Conservation (phyloP, 2,113 vertebrate species). For the Dicentrarchus labrax region DNA sequence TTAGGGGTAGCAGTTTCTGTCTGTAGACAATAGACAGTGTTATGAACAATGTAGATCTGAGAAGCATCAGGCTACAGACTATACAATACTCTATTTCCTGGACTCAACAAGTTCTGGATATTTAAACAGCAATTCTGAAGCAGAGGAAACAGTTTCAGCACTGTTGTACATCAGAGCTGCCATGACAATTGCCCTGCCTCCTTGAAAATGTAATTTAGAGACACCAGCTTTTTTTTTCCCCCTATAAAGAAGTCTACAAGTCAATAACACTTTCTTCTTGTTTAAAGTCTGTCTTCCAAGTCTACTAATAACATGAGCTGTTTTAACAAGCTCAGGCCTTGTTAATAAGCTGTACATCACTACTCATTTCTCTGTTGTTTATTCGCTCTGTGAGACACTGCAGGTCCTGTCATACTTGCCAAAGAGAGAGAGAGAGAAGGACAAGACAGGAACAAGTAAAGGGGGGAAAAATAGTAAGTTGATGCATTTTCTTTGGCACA, state of each 20-base stretch:
- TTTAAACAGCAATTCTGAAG: conserved; percentile 11
- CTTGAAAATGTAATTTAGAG: conserved; percentile 22
- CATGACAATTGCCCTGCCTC: conserved; percentile 4
- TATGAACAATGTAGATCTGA: conserved; percentile 1
- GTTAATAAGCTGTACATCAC: conserved; percentile 32
- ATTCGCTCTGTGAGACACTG: conserved; percentile 11
- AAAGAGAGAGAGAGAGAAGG: conserved; percentile 9
- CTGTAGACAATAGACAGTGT: neutral
- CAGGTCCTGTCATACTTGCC: neutral
- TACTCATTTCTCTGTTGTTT: conserved; percentile 29
- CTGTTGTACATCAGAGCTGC: conserved; percentile 3
- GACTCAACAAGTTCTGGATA: neutral
- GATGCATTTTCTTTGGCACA: conserved; percentile 39
- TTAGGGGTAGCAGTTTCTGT: conserved; percentile 2
- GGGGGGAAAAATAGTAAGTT: neutral
- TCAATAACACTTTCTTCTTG: conserved; percentile 26
- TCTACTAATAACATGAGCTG: neutral
- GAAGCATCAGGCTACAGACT: neutral
- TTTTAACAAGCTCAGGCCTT: conserved; percentile 30
- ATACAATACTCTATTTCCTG: conserved; percentile 8
- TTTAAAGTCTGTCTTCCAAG: conserved; percentile 27
- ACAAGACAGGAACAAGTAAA: neutral
- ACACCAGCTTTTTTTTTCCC: conserved; percentile 13
- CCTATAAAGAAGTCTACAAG: conserved; percentile 9
- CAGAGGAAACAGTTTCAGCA: neutral